Evolutionary conservation across 2,888 invertebrate genomes (phyloP).

Genomic region (Ctenicera cuprea): DNA sequence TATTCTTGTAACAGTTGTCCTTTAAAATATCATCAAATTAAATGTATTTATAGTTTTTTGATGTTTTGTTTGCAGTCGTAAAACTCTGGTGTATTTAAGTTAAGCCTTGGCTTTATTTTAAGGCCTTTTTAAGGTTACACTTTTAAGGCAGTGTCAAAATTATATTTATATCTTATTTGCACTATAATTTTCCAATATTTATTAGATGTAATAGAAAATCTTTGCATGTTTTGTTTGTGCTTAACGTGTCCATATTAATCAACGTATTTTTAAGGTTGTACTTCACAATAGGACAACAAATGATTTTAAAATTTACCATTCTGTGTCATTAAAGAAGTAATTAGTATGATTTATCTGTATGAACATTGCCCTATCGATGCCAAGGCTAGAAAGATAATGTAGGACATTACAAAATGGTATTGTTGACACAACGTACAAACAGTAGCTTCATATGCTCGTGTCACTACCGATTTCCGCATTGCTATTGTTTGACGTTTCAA

Average conservation of each 20-base stretch:
- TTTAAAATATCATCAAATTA: neutral
- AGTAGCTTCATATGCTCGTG: neutral
- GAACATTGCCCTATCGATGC: conserved; percentile 38
- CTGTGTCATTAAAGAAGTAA: conserved; percentile 33
- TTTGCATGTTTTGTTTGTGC: too few species aligned
- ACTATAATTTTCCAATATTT: too few species aligned
- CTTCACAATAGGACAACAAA: too few species aligned
- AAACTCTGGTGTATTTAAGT: neutral
- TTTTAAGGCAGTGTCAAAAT: neutral
- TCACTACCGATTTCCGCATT: neutral
- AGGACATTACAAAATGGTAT: conserved; percentile 31
- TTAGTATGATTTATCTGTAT: conserved; percentile 40
- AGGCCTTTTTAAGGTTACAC: neutral
- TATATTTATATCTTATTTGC: neutral
- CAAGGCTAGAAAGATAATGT: conserved; percentile 37
- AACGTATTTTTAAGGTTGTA: too few species aligned
- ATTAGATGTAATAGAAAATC: too few species aligned
- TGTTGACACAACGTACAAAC: conserved; percentile 15
- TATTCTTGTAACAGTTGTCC: neutral
- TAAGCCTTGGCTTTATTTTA: conserved; percentile 14
- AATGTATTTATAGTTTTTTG: neutral
- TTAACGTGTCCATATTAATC: too few species aligned
- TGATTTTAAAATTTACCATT: neutral
- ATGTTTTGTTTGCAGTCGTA: neutral
- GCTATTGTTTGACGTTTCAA: too few species aligned